phyloP scores from a whole-genome alignment of 2,797 vertebrate species.

The Pseudochirops corinnae region DNA sequence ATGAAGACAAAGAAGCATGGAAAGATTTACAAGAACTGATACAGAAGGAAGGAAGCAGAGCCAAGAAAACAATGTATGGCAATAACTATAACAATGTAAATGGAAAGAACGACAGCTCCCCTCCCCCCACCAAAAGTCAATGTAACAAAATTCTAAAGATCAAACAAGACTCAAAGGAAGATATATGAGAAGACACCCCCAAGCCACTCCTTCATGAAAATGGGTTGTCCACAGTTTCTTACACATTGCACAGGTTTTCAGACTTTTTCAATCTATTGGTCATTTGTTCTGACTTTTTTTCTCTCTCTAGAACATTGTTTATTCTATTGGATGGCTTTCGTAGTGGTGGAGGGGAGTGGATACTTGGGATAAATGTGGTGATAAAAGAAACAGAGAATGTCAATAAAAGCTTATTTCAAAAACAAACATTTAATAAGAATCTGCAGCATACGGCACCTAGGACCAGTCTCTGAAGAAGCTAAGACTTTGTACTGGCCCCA shows the following conservation, averaged over 20 bases:
- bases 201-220: background rate
- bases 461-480: background rate
- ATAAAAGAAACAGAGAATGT: background rate
- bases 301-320: background rate
- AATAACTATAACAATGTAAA: background rate
- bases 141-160: background rate
- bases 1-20: background rate
- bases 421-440: background rate
- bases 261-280: background rate
- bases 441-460: background rate
- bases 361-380: background rate
- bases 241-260: background rate
- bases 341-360: too few species aligned
- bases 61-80: background rate
- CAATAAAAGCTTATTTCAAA: background rate
- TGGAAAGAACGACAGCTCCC: background rate
- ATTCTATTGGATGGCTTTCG: background rate
- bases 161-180: background rate
- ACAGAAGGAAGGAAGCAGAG: background rate
- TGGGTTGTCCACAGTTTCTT: background rate
- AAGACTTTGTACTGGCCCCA: background rate
- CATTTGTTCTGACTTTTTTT: background rate
- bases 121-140: background rate
- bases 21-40: background rate
- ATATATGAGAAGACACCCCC: background rate